Percentiles rank a stretch among this genome's conserved stretches.
Evolutionary conservation across 1,140 invertebrate genomes (phyloP).

Genomic region (Zaprionus ornatus): DNA sequence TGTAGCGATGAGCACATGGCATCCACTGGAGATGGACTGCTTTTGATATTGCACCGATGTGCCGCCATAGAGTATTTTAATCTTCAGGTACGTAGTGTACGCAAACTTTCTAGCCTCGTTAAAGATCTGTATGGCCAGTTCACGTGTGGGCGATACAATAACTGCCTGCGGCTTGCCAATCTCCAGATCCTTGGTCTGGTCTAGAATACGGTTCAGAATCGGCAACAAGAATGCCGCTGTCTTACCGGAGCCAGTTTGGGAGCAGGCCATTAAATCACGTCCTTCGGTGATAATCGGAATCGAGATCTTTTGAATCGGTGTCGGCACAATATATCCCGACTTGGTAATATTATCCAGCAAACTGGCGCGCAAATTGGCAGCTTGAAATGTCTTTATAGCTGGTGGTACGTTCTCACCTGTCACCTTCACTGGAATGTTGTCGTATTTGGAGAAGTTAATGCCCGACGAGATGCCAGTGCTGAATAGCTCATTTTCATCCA

Average conservation of each 20-base stretch:
- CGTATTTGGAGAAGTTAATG: slow-evolving; percentile 95
- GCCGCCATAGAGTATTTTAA: slow-evolving; percentile 93
- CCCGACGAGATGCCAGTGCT: slow-evolving; percentile 89
- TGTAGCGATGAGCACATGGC: slow-evolving; percentile 96
- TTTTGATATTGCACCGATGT: slow-evolving; percentile 90
- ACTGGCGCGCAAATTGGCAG: slow-evolving; percentile 87
- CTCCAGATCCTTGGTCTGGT: slow-evolving; percentile 84
- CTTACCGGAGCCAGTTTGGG: slow-evolving; percentile 99
- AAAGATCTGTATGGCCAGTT: slow-evolving; percentile 92
- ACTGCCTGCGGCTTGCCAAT: slow-evolving; percentile 87
- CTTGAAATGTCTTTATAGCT: slow-evolving; percentile 89
- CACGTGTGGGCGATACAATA: slow-evolving; percentile 95
- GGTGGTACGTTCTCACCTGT: slow-evolving; percentile 84
- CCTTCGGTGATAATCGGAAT: slow-evolving; percentile 92
- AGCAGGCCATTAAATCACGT: slow-evolving; percentile 97
- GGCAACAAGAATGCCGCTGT: slow-evolving; percentile 97
- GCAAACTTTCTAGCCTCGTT: slow-evolving; percentile 95
- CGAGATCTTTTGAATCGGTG: slow-evolving; percentile 96
- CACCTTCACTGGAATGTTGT: slow-evolving; percentile 90
- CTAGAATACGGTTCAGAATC: slow-evolving; percentile 90
- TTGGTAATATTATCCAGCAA: slow-evolving; percentile 92
- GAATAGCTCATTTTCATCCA: slow-evolving; percentile 90
- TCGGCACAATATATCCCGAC: slow-evolving; percentile 93
- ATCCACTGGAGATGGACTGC: slow-evolving; percentile 87
- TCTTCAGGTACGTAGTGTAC: slow-evolving; percentile 89